A percentile compares a stretch with the other conserved stretches of the same genome.
Conservation (phyloP, 2,888 invertebrate genomes). For the Napeogenes inachia region DNA sequence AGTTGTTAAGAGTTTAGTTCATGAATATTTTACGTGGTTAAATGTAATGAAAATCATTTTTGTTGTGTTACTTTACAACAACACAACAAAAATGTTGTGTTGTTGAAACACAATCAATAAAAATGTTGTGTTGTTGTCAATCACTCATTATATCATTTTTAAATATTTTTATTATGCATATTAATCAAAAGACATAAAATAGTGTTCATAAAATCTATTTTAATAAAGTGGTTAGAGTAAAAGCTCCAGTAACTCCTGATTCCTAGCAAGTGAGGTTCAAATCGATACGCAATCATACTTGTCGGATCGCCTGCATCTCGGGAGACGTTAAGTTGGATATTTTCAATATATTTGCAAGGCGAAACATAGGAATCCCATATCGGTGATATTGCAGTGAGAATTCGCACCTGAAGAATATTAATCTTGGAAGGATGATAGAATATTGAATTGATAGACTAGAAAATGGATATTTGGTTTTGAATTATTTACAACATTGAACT, state of each 20-base stretch:
- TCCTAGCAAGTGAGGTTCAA: conserved; percentile 17
- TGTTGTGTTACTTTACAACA: too few relatives aligned
- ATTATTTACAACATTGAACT: too few relatives aligned
- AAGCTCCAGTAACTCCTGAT: neutral
- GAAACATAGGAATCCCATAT: conserved; percentile 48
- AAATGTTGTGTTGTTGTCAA: too few relatives aligned
- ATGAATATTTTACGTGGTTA: too few relatives aligned
- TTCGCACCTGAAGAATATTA: conserved; percentile 8
- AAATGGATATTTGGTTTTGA: too few relatives aligned
- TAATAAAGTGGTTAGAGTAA: neutral
- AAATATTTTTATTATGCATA: too few relatives aligned
- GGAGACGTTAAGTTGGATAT: conserved; percentile 49
- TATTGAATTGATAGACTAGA: conserved; percentile 1
- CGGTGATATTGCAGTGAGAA: conserved; percentile 12
- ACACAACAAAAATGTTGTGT: too few relatives aligned
- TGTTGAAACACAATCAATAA: too few relatives aligned
- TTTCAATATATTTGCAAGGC: conserved; percentile 51
- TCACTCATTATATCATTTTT: too few relatives aligned
- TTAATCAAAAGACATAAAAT: neutral
- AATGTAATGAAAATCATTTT: too few relatives aligned
- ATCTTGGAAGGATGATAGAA: conserved; percentile 1
- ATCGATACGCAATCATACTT: conserved; percentile 53
- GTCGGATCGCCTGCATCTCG: conserved; percentile 39
- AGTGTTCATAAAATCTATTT: neutral
- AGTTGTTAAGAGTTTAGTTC: too few relatives aligned